Percentiles rank a stretch among this genome's conserved stretches.
phyloP scores from a whole-genome alignment of 2,888 invertebrate species.

The Lacanobia oleracea region DNA sequence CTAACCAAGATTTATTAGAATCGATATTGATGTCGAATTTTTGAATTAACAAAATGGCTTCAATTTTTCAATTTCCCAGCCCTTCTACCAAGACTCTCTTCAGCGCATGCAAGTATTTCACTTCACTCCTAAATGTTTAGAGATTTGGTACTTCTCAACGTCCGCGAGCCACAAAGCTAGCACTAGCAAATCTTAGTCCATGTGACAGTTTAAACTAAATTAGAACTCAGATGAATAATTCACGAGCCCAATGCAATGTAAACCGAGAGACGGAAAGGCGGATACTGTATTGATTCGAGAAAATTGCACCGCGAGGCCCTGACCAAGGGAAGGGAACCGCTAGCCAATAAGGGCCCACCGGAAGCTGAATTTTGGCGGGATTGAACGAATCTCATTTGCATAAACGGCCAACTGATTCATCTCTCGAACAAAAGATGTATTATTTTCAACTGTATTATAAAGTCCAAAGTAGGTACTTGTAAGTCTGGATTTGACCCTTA shows the following conservation, averaged over 20 bases:
- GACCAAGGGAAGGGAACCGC: neutral
- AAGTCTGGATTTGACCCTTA: neutral
- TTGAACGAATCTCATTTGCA: constrained; percentile 10
- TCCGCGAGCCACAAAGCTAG: neutral
- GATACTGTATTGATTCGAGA: constrained; percentile 29
- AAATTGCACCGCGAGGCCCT: constrained; percentile 3
- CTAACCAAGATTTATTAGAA: neutral
- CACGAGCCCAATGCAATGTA: neutral
- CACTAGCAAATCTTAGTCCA: neutral
- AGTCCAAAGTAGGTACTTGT: neutral
- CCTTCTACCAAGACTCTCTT: too few relatives aligned
- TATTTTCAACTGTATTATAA: neutral
- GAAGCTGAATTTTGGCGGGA: constrained; percentile 12
- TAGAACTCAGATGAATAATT: neutral
- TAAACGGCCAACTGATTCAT: neutral
- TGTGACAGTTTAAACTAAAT: neutral
- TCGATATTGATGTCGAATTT: neutral
- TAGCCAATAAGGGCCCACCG: constrained; percentile 24
- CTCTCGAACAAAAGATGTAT: neutral
- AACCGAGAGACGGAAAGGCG: neutral
- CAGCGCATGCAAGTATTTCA: neutral
- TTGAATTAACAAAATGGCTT: constrained; percentile 2
- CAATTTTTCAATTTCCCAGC: neutral
- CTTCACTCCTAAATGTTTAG: too few relatives aligned
- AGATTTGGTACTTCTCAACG: neutral